Conservation (phyloP, 92 coral and sea anemone species). For the Epizoanthus ramosus region DNA sequence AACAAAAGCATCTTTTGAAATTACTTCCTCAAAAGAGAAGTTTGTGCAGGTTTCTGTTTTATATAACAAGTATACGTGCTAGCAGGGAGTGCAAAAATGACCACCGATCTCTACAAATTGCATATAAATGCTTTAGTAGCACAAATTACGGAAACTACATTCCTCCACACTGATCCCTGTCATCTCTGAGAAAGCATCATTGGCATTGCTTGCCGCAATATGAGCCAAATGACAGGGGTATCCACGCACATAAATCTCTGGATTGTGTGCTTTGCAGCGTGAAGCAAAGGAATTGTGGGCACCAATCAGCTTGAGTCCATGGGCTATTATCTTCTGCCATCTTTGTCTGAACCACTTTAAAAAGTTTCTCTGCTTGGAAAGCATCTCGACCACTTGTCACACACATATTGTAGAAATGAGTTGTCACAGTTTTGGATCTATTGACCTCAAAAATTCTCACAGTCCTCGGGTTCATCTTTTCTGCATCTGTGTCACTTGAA, state of each 20-base stretch:
- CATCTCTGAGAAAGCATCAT: conserved; percentile 28
- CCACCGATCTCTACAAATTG: no score
- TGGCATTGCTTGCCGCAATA: conserved; percentile 31
- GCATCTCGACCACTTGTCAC: conserved; percentile 59
- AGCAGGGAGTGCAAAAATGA: no score
- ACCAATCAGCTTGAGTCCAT: conserved; percentile 33
- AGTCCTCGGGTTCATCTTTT: conserved; percentile 56
- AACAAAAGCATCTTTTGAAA: no score
- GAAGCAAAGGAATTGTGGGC: conserved; percentile 31
- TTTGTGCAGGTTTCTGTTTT: no score
- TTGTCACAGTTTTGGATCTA: conserved; percentile 48
- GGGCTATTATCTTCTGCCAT: conserved; percentile 24
- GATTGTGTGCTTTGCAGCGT: conserved; percentile 25
- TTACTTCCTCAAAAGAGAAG: no score
- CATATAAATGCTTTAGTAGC: no score
- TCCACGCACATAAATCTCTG: conserved; percentile 19
- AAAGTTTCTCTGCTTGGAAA: conserved; percentile 30
- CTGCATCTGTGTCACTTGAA: conserved; percentile 50
- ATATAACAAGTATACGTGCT: no score
- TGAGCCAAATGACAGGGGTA: conserved; percentile 33
- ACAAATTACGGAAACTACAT: no score
- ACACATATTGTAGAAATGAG: conserved; percentile 56
- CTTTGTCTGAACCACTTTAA: conserved; percentile 21
- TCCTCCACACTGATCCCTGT: conserved; percentile 4
- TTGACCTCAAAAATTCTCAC: conserved; percentile 49